Percentiles rank a stretch among this genome's conserved stretches.
These are phyloP conservation scores for Lasiommata megera DNA, from an alignment of 2,888 invertebrate species.

Conservation along the genomic window DNA sequence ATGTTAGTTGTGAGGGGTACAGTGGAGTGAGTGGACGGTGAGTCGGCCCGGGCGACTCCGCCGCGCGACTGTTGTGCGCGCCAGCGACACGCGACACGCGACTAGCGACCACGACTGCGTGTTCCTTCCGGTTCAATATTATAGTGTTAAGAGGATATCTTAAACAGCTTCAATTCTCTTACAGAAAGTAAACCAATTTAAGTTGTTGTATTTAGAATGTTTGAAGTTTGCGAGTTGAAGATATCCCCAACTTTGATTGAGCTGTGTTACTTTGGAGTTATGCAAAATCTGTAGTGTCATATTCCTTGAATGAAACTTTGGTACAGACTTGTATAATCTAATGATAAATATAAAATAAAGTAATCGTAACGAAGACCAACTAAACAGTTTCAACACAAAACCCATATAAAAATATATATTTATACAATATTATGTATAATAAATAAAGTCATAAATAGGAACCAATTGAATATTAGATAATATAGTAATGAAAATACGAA, in stretches of 20 bases:
- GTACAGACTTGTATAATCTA: slow-evolving; percentile 38
- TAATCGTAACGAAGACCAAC: slow-evolving; percentile 30
- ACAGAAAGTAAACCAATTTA: background rate
- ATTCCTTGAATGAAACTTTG: slow-evolving; percentile 48
- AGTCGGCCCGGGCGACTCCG: slow-evolving; percentile 33
- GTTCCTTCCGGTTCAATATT: slow-evolving; percentile 30
- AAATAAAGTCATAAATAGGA: slow-evolving; percentile 29
- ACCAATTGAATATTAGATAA: slow-evolving; percentile 33
- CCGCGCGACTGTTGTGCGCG: background rate
- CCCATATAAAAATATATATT: slow-evolving; percentile 32
- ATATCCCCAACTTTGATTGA: slow-evolving; percentile 51
- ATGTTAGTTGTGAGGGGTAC: slow-evolving; percentile 80
- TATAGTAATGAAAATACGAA: slow-evolving; percentile 37
- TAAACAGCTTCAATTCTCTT: slow-evolving; percentile 27
- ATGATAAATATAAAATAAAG: slow-evolving; percentile 22
- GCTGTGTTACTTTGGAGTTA: slow-evolving; percentile 62
- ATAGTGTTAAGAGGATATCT: slow-evolving; percentile 37
- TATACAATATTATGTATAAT: slow-evolving; percentile 32
- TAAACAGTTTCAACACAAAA: slow-evolving; percentile 22
- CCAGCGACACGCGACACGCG: background rate
- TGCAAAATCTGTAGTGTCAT: slow-evolving; percentile 58
- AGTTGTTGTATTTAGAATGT: background rate
- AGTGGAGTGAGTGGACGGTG: slow-evolving; percentile 66
- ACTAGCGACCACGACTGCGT: slow-evolving; percentile 29
- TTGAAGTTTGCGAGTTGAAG: slow-evolving; percentile 33